phyloP scores from a whole-genome alignment of 2,113 vertebrate genomes.

The Callaeas wilsoni region DNA sequence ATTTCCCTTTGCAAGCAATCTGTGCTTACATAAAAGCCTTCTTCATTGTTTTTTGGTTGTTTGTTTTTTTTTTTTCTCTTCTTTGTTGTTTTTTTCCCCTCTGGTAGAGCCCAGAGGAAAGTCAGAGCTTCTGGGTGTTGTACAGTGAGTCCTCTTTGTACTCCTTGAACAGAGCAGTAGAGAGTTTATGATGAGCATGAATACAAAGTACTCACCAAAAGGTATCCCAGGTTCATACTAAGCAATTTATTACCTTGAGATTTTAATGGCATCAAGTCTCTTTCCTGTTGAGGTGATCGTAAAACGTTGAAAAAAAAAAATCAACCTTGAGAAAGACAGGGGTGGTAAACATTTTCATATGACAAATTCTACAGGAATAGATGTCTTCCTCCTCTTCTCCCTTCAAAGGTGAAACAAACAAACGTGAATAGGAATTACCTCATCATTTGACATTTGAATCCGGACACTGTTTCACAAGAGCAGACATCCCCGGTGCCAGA shows the following conservation, averaged over 20 bases:
- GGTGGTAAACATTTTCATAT: not conserved
- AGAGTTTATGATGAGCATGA: not conserved
- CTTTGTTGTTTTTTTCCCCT: accelerated
- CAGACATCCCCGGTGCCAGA: not conserved
- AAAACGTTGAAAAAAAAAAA: not conserved
- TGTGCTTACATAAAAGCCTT: not conserved
- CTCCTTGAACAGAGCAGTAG: not conserved
- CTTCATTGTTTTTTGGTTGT: not conserved
- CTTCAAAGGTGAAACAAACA: not conserved
- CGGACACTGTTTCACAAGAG: not conserved
- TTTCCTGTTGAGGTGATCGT: not conserved
- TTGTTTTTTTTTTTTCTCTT: not conserved
- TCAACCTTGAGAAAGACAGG: not conserved
- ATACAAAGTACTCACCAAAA: not conserved
- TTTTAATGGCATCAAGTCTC: not conserved
- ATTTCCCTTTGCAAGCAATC: not conserved
- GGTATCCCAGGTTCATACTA: not conserved
- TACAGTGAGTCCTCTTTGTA: not conserved
- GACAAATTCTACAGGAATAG: not conserved
- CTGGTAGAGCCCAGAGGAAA: not conserved
- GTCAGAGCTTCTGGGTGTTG: not conserved
- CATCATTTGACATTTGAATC: conserved; percentile 17
- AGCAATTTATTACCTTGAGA: not conserved
- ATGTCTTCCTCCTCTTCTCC: not conserved
- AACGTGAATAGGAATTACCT: not conserved